Evolutionary conservation across 1,140 invertebrate genomes (phyloP).

Genomic region (Leptinotarsa defecta): DNA sequence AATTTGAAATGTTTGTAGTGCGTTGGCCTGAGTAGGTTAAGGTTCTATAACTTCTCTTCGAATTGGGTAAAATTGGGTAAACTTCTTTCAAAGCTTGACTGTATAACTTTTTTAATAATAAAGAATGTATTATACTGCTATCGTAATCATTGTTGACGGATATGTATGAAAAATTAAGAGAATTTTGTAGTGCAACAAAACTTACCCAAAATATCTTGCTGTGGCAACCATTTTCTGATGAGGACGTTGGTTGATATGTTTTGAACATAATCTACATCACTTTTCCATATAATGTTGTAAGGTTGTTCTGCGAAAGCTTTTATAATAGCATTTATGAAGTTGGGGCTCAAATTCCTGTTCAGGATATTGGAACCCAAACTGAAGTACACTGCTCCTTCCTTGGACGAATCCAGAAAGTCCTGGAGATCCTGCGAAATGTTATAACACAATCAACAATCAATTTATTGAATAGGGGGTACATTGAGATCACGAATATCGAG

Average conservation of each 20-base stretch:
- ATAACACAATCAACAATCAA: not conserved
- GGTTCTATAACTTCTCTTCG: too few species aligned
- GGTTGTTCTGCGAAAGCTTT: slow-evolving; percentile 57
- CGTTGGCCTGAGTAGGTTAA: too few species aligned
- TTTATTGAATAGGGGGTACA: not conserved
- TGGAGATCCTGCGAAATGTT: slow-evolving; percentile 53
- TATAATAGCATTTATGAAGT: slow-evolving; percentile 58
- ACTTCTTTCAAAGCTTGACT: too few species aligned
- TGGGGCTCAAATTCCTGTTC: slow-evolving; percentile 59
- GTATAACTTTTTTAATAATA: too few species aligned
- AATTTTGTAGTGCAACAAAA: not conserved
- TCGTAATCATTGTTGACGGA: too few species aligned
- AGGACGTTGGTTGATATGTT: slow-evolving; percentile 65
- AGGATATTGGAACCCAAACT: slow-evolving; percentile 63
- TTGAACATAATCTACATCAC: slow-evolving; percentile 60
- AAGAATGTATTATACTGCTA: too few species aligned
- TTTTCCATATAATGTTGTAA: slow-evolving; percentile 64
- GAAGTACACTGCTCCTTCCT: slow-evolving; percentile 62
- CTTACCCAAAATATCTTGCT: slow-evolving; percentile 70
- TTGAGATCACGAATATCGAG: not conserved
- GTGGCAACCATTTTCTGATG: slow-evolving; percentile 69
- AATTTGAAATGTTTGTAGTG: too few species aligned
- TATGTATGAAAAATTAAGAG: too few species aligned
- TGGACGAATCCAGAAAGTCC: slow-evolving; percentile 56
- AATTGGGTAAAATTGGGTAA: too few species aligned